phyloP scores from a whole-genome alignment of 2,888 invertebrate species.

The Melinaea menophilus region DNA sequence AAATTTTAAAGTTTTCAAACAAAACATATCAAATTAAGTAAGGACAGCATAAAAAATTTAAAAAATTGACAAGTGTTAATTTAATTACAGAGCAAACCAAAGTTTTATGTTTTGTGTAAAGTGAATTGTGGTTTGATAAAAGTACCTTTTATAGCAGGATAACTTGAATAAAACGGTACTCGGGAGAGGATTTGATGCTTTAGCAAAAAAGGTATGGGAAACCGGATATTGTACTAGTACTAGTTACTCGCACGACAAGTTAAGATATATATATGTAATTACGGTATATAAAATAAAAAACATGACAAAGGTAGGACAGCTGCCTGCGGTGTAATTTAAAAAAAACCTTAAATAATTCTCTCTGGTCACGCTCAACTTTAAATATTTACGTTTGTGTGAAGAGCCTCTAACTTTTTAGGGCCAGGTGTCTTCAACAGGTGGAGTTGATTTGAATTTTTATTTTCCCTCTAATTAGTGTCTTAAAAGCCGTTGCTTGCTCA shows the following conservation, averaged over 20 bases:
- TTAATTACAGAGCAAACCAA: slow-evolving; percentile 34
- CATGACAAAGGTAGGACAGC: slow-evolving; percentile 43
- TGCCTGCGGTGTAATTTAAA: slow-evolving; percentile 33
- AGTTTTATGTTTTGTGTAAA: slow-evolving; percentile 65
- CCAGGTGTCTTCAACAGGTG: slow-evolving; percentile 72
- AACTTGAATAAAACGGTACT: slow-evolving; percentile 29
- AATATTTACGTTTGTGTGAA: slow-evolving; percentile 58
- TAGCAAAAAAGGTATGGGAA: slow-evolving; percentile 70
- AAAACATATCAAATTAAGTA: slow-evolving; percentile 23
- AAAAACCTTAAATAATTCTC: slow-evolving; percentile 17
- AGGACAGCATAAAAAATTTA: slow-evolving; percentile 11
- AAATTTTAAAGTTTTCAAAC: slow-evolving; percentile 38
- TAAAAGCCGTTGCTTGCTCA: background rate
- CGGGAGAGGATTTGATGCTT: slow-evolving; percentile 59
- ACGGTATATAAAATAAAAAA: slow-evolving; percentile 34
- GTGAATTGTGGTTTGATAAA: slow-evolving; percentile 57
- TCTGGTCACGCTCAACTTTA: slow-evolving; percentile 53
- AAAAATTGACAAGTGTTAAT: slow-evolving; percentile 23
- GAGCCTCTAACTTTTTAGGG: slow-evolving; percentile 41
- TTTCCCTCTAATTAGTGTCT: slow-evolving; percentile 32
- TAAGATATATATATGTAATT: slow-evolving; percentile 51
- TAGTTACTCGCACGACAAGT: slow-evolving; percentile 65
- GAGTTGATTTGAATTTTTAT: slow-evolving; percentile 36
- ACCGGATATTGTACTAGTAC: slow-evolving; percentile 63
- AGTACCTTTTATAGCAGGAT: slow-evolving; percentile 40